Percentiles rank a stretch among this genome's conserved stretches.
These are phyloP conservation scores for Dinoponera quadriceps DNA, from an alignment of 1,140 invertebrate species.

Conservation along the genomic window DNA sequence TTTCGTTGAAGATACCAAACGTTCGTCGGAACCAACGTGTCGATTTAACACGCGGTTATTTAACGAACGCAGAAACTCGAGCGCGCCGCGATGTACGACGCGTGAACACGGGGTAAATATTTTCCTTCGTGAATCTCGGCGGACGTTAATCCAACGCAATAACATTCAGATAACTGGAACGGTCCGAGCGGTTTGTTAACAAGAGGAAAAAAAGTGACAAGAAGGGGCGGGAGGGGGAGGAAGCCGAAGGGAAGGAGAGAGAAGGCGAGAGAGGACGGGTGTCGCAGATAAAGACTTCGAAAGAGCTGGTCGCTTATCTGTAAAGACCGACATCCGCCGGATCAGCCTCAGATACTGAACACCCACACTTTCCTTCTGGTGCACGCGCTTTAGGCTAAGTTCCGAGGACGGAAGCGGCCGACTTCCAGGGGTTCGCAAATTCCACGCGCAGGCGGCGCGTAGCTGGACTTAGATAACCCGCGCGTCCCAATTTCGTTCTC, in stretches of 20 bases:
- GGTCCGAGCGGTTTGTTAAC: neutral
- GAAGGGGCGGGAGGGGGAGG: conserved; percentile 7
- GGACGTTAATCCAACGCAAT: neutral
- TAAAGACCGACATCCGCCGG: conserved; percentile 83
- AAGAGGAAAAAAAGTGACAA: conserved; percentile 5
- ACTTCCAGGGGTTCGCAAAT: conserved; percentile 54
- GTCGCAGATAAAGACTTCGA: conserved; percentile 82
- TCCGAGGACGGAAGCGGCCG: conserved; percentile 63
- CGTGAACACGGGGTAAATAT: too few relatives aligned
- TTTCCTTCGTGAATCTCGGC: neutral
- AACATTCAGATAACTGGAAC: neutral
- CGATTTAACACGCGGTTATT: too few relatives aligned
- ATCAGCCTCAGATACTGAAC: conserved; percentile 83
- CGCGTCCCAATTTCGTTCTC: neutral
- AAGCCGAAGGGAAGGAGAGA: conserved; percentile 20
- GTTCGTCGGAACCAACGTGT: too few relatives aligned
- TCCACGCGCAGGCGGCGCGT: neutral
- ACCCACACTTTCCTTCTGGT: conserved; percentile 83
- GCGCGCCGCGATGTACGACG: too few relatives aligned
- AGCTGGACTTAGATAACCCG: conserved; percentile 10
- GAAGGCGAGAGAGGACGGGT: conserved; percentile 64
- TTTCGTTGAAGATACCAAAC: too few relatives aligned
- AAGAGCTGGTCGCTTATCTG: conserved; percentile 83
- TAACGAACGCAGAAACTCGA: too few relatives aligned
- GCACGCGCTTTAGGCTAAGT: conserved; percentile 76